Base-by-base conservation (phyloP, 2,888 invertebrate species). In the Cosmia trapezina region DNA sequence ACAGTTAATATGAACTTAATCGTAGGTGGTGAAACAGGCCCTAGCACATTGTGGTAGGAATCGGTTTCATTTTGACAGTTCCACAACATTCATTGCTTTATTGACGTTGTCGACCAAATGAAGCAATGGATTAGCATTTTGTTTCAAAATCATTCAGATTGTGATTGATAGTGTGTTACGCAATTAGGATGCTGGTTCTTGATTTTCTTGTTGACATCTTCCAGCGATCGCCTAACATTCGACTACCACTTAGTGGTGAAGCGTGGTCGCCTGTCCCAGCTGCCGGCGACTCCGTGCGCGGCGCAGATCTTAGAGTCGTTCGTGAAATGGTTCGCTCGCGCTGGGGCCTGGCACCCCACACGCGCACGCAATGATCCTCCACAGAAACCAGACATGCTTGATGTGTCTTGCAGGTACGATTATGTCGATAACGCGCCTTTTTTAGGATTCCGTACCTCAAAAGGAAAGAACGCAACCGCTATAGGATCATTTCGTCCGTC, bases 161-260 rank as follows among this genome's bases (percentile, higher is more conserved):
- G 28, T 28, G 28, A 28, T 28, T 28, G 28, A 28, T 28, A n/a
- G n/a, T n/a, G n/a, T n/a, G n/a, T n/a, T n/a, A n/a, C n/a, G n/a
- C n/a, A n/a, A 28, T 57, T 37, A 11, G 22, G 22, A 19, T 5
- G 22, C 43, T 28, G 22, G 4, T 33, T 43, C 12, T 56, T 11
- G 22, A 57, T 62, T 41, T 41, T 47, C 3, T 22, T n/a, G 60
- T 4, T 43, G 47, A 12, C 45, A 41, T 22, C 19, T 78, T 72
- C 0, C 87, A 96, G 96, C 54, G 96, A 96, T 77, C 95, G 95
- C 0, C 89, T 96, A 6, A 96, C 96, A 2, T 94, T 94, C 89
- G 96, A 96, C 93, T 96, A 95, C 91, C 95, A 96, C 87, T 87
- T 96, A 81, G 94, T 96, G 57, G 95, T 95, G 84, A 96, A 96